Evolutionary conservation across 2,888 invertebrate genomes (phyloP).

Genomic region (Mythimna vitellina): DNA sequence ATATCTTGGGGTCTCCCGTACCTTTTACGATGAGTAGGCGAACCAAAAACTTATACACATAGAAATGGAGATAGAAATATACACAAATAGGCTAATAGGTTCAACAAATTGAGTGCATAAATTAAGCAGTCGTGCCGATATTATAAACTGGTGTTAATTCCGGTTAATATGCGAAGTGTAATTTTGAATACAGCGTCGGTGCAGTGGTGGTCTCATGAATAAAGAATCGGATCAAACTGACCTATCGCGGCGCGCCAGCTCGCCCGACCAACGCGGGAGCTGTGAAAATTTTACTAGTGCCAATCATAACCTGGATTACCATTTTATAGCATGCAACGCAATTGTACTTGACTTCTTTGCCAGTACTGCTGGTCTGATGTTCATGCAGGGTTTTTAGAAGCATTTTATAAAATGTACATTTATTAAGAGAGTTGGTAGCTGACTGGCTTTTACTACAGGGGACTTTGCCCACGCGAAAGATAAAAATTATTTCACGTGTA

Average conservation of each 20-base stretch:
- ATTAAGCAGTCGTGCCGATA: constrained; percentile 53
- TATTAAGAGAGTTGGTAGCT: not conserved
- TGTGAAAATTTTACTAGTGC: constrained; percentile 70
- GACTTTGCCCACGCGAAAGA: not conserved
- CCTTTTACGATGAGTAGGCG: constrained; percentile 21
- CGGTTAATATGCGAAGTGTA: constrained; percentile 70
- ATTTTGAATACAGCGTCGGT: constrained; percentile 68
- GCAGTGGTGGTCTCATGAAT: constrained; percentile 76
- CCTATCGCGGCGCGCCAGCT: constrained; percentile 68
- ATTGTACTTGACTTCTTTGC: constrained; percentile 55
- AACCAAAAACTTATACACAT: constrained; percentile 19
- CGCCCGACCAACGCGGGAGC: constrained; percentile 60
- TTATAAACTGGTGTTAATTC: constrained; percentile 66
- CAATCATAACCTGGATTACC: constrained; percentile 77
- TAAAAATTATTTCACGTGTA: not conserved
- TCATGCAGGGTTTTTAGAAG: constrained; percentile 13
- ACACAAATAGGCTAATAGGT: constrained; percentile 19
- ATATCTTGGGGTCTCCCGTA: constrained; percentile 27
- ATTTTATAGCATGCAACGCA: constrained; percentile 69
- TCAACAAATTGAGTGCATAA: constrained; percentile 54
- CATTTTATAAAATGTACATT: constrained; percentile 20
- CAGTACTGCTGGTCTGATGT: constrained; percentile 19
- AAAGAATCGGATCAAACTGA: constrained; percentile 75
- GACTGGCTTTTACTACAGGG: not conserved
- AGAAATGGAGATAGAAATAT: constrained; percentile 24